phyloP scores from a whole-genome alignment of 2,888 invertebrate species.

The Synergus itoensis region DNA sequence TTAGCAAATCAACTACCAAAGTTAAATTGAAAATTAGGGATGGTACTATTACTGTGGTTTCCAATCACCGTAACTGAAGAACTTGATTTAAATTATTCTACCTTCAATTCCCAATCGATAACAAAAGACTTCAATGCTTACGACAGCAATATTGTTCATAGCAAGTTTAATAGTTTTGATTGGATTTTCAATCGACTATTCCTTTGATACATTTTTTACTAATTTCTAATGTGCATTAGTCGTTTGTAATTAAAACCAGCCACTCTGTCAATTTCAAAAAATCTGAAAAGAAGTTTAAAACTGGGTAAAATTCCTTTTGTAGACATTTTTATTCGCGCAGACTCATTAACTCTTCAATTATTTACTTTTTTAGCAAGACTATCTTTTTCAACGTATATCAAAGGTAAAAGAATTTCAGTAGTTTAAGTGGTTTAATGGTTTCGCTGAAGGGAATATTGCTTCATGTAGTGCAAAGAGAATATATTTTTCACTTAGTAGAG shows the following conservation, averaged over 20 bases:
- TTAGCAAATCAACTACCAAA: background rate
- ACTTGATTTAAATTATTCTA: background rate
- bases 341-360: background rate
- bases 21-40: slow-evolving; percentile 2
- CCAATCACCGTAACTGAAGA: background rate
- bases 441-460: background rate
- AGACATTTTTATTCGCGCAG: background rate
- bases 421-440: background rate
- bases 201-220: background rate
- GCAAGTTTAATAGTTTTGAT: background rate
- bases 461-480: background rate
- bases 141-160: background rate
- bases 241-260: too few relatives aligned
- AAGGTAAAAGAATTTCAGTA: background rate
- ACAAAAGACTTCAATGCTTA: background rate
- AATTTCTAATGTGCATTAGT: background rate
- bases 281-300: background rate
- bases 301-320: background rate
- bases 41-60: background rate
- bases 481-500: background rate
- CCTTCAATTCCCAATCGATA: background rate
- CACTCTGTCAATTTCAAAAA: background rate
- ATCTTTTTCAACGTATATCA: background rate
- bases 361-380: background rate
- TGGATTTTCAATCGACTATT: background rate